Evolutionary conservation across 2,797 vertebrate species (phyloP).

Genomic region (Propithecus perrieri): DNA sequence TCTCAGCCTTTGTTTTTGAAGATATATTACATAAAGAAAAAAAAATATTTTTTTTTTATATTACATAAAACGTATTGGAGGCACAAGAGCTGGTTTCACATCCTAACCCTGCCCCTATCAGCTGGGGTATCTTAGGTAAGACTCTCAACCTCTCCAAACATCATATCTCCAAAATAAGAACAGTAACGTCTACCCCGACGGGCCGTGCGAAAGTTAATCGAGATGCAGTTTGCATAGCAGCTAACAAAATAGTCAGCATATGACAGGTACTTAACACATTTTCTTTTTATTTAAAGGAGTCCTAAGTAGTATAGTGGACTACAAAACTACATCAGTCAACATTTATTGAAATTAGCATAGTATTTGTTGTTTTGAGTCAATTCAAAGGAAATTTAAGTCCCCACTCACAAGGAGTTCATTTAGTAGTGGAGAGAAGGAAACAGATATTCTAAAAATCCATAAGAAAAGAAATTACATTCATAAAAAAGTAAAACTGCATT

Average conservation of each 20-base stretch:
- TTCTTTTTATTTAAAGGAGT: background rate
- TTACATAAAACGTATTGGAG: background rate
- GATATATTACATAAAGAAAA: background rate
- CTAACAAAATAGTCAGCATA: background rate
- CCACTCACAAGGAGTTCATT: background rate
- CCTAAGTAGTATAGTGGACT: background rate
- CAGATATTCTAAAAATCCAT: background rate
- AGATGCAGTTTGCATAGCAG: background rate
- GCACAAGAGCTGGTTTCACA: background rate
- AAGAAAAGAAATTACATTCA: slow-evolving; percentile 26
- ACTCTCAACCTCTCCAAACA: background rate
- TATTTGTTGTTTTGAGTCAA: slow-evolving; percentile 20
- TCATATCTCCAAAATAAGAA: background rate
- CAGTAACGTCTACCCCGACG: accelerated
- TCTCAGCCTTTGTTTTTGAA: background rate
- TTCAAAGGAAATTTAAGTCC: slow-evolving; percentile 30
- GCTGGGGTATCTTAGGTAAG: background rate
- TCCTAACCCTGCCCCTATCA: background rate
- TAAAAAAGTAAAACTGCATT: background rate
- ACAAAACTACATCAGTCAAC: background rate
- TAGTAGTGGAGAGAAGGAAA: background rate
- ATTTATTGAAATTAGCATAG: background rate
- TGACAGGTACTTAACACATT: background rate
- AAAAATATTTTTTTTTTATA: background rate
- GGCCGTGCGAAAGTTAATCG: background rate